phyloP scores from a whole-genome alignment of 2,888 invertebrate genomes.

The Cosmorhoe ocellata region DNA sequence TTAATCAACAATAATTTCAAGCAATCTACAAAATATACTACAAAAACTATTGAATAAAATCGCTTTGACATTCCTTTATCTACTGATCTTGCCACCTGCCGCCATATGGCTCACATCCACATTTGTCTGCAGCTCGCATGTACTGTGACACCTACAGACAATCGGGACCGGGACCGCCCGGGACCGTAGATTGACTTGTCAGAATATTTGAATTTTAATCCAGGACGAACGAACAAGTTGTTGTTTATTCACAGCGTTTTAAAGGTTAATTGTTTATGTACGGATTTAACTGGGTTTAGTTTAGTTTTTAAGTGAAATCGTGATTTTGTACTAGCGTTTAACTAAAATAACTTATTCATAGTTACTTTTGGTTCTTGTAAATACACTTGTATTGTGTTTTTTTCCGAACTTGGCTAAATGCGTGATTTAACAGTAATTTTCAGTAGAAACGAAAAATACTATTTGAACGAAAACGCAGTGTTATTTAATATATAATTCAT shows the following conservation, averaged over 20 bases:
- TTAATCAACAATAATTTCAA: no score
- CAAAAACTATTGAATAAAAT: no score
- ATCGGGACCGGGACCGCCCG: constrained; percentile 55
- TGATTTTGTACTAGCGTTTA: no score
- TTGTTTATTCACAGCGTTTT: constrained; percentile 72
- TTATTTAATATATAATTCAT: not conserved
- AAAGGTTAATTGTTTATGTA: constrained; percentile 17
- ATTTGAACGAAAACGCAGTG: no score
- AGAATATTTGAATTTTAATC: constrained; percentile 84
- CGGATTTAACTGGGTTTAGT: constrained; percentile 10
- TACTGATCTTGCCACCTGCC: not conserved
- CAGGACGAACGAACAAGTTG: constrained; percentile 68
- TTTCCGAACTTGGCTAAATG: no score
- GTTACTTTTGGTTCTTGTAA: no score
- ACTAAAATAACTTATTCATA: no score
- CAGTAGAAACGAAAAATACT: not conserved
- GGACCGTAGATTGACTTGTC: constrained; percentile 82
- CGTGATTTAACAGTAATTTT: no score
- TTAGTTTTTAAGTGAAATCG: not conserved
- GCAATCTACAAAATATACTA: no score
- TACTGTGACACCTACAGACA: constrained; percentile 18
- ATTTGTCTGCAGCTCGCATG: constrained; percentile 36
- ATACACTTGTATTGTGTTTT: no score
- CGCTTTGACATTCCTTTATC: not conserved
- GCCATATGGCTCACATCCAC: not conserved